A percentile compares a stretch with the other conserved stretches of the same genome.
Evolutionary conservation across 37 sponge, comb jelly and placozoan genomes (phyloP).

Genomic region (Halichondria panicea): DNA sequence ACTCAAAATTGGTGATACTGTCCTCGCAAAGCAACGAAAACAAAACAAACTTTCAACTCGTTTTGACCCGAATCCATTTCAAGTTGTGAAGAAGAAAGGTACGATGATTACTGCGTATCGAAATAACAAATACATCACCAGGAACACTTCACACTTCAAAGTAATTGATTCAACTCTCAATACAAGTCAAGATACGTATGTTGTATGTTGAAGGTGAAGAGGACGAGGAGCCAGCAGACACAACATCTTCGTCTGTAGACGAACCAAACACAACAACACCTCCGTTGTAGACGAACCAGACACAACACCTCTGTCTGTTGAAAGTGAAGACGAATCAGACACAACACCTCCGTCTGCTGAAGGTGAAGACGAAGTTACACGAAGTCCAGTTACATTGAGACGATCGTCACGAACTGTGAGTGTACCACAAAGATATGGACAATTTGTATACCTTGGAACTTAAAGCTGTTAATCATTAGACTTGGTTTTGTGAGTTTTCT

Average conservation of each 20-base stretch:
- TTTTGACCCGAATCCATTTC: constrained; percentile 29
- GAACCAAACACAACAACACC: background rate
- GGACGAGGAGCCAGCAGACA: background rate
- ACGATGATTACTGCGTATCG: constrained; percentile 39
- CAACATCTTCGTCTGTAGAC: background rate
- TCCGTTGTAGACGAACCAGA: too few species aligned
- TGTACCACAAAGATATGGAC: too few species aligned
- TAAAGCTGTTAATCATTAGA: too few species aligned
- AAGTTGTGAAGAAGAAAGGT: constrained; percentile 19
- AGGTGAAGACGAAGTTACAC: too few species aligned
- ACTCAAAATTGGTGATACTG: constrained; percentile 26
- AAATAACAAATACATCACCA: constrained; percentile 24
- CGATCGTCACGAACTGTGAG: too few species aligned
- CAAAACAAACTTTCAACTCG: constrained; percentile 32
- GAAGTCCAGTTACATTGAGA: too few species aligned
- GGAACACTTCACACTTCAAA: constrained; percentile 27
- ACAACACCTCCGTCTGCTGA: too few species aligned
- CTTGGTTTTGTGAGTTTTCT: too few species aligned
- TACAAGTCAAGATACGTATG: background rate
- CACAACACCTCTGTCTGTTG: too few species aligned
- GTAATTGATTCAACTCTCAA: background rate
- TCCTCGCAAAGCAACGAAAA: constrained; percentile 22
- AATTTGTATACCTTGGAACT: too few species aligned
- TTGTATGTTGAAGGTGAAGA: background rate
- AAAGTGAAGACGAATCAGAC: too few species aligned